Percentiles rank a stretch among this genome's conserved stretches.
Conservation (phyloP, 2,113 vertebrate species). For the Syngnathus floridae region DNA sequence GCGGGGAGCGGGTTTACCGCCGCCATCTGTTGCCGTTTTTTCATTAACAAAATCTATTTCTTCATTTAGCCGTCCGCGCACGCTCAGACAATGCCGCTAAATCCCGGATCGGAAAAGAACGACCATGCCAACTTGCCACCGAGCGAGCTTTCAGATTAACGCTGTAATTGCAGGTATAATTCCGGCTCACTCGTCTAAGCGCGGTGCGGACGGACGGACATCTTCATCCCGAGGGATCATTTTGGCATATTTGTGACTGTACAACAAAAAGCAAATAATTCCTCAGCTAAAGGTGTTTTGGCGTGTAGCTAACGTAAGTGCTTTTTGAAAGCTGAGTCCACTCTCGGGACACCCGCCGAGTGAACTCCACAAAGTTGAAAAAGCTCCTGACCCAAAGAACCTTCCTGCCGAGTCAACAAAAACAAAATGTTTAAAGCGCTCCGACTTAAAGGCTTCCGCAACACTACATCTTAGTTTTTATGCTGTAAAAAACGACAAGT, state of each 20-base stretch:
- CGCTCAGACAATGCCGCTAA: constrained; percentile 65
- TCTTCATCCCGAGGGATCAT: constrained; percentile 4
- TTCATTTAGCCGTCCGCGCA: constrained; percentile 62
- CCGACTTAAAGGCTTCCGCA: constrained; percentile 22
- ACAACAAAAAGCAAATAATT: background rate
- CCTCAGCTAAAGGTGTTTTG: background rate
- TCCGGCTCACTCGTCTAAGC: constrained; percentile 47
- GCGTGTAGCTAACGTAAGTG: background rate
- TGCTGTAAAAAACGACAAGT: constrained; percentile 46
- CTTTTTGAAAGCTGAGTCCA: background rate
- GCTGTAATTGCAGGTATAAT: constrained; percentile 63
- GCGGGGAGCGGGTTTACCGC: constrained; percentile 61
- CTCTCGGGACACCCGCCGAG: constrained; percentile 6
- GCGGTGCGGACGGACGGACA: constrained; percentile 7
- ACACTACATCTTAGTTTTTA: constrained; percentile 31
- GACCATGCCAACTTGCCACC: constrained; percentile 53
- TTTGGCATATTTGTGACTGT: too few relatives aligned
- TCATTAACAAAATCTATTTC: constrained; percentile 73
- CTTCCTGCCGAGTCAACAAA: constrained; percentile 1
- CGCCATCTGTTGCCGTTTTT: constrained; percentile 74
- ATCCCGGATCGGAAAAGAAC: constrained; percentile 61
- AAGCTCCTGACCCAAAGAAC: background rate
- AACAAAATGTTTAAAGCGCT: constrained; percentile 13
- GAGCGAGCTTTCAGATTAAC: constrained; percentile 61
- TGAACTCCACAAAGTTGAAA: background rate